Base-by-base conservation (phyloP, 2,888 invertebrate species). In the Sipha maydis region DNA sequence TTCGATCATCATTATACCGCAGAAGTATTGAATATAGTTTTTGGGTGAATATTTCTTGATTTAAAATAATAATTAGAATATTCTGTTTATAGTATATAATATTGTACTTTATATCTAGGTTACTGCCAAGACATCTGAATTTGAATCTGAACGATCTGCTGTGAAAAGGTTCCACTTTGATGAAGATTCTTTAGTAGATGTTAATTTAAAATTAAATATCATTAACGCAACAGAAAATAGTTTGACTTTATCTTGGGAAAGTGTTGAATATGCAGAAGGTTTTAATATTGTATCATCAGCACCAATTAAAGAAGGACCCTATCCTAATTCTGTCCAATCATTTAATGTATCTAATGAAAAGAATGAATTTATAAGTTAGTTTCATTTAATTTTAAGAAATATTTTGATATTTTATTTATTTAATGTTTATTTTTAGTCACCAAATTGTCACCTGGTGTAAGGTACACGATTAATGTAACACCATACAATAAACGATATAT, bases 111-210 rank as follows among this genome's bases (percentile, higher is more conserved):
- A 78, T 79, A 34, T 85, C 56, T 85, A 90, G 95, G 93, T 95
- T 11, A 93, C 94, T 11, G 96, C 96, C 0, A 93, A 93, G 75
- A 96, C 96, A 91, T 92, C 92, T 28, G 93, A 93, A 1, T 93
- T 92, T 90, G 93, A 94, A 67, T 96, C 96, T 0, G 92, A 92
- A 8, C 93, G 93, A 0, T 96, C 96, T 0, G 92, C 93, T 28
- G 93, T 94, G 3, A 92, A 93, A 11, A 93, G 92, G 11, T 91
- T 96, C 21, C 92, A 92, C 0, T 96, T 95, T 91, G 95, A 95
- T 90, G 94, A 94, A 0, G 93, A 94, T 25, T 94, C 95, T 0
- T 94, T 94, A 90, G 93, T 95, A 5, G 94, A 94, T 90, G 92
- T 93, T 21, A 92, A 96, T 0, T 92, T 93, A 77, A 93, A 94